Evolutionary conservation across 2,113 vertebrate species (phyloP).

Genomic region (Oreotrochilus melanogaster): DNA sequence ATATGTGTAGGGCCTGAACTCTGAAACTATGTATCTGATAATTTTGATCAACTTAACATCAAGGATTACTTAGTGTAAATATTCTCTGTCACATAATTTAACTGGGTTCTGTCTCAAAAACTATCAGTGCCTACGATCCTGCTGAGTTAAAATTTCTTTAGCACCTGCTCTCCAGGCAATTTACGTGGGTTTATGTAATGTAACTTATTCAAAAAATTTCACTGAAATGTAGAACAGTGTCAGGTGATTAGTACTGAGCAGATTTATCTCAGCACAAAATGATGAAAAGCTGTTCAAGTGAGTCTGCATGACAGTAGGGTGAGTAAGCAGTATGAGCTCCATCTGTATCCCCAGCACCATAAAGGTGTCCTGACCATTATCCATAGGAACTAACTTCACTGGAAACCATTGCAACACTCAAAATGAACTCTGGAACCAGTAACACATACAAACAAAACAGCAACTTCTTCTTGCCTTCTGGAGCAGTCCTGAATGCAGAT

Average conservation of each 20-base stretch:
- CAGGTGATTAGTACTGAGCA: conserved; percentile 1
- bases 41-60: background rate
- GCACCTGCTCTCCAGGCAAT: background rate
- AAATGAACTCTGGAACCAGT: background rate
- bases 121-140: background rate
- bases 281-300: background rate
- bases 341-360: background rate
- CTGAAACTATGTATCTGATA: background rate
- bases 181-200: background rate
- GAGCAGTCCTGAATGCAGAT: background rate
- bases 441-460: background rate
- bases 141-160: conserved; percentile 12
- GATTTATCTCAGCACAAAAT: background rate
- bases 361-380: background rate
- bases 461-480: background rate
- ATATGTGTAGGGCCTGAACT: background rate
- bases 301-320: background rate
- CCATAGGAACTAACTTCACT: background rate
- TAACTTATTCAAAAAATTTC: background rate
- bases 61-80: background rate
- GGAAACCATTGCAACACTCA: background rate
- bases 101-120: background rate
- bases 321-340: background rate
- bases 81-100: conserved; percentile 5
- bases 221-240: background rate